Base-by-base conservation (phyloP, 2,797 vertebrate species). In the Danio jaintianensis region DNA sequence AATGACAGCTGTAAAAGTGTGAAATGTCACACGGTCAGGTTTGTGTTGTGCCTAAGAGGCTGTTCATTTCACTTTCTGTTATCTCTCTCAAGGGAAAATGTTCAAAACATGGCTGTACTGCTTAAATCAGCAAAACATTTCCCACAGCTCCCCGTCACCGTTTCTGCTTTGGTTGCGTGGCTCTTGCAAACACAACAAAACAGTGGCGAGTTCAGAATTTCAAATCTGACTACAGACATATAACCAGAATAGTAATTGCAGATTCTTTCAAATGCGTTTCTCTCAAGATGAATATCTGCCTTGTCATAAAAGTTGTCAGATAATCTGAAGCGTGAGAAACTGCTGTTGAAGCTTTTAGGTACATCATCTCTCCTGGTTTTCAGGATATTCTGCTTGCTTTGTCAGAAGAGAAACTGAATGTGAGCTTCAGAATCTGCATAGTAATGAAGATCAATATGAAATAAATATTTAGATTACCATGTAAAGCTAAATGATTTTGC, bases 11-110 rank as follows among this genome's bases (percentile, higher is more conserved):
- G 63, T 16, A 52, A 59, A 78, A 50, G 55, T 73, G 62, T 78
- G 69, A 59, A 66, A 66, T 62, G 62, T 78, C 75, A 82, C 55
- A 66, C 36, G 43, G 80, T 61, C 74, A 77, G 74, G 66, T 82
- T 20, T 69, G 74, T 64, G 67, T 62, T 77, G 58, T 64, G 22
- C 64, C 66, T 70, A 69, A 70, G 56, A 56, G 66, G 63, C 75
- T 66, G 75, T 75, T 84, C 67, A 58, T 79, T 82, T 84, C 66
- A 43, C 55, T 79, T 75, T 61, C 43, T 45, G 45, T 84, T 82
- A 58, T 48, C 62, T 66, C 48, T 64, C 42, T 67, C 53, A 22
- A 29, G 48, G 69, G 59, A 63, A 40, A 40, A n/a, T 15, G 43
- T 13, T 45, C 7, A 58, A 36, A 43, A 58, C 38, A 67, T 48